Evolutionary conservation across 2,113 vertebrate species (phyloP).

Genomic region (Protomyctophum bolini): DNA sequence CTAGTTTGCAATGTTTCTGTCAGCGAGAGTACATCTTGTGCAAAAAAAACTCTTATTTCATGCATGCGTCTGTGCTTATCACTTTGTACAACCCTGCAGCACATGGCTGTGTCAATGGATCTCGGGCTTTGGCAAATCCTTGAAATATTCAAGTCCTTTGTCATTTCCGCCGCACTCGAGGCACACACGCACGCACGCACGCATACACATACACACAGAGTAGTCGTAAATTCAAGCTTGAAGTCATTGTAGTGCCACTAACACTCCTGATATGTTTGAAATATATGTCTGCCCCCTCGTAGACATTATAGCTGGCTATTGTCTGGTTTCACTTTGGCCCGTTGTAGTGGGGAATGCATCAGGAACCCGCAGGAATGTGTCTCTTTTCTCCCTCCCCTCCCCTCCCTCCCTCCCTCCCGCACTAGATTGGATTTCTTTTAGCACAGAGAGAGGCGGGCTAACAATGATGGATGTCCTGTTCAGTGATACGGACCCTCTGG

Average conservation of each 20-base stretch:
- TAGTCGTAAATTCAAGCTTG: conserved; percentile 8
- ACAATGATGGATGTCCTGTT: conserved; percentile 69
- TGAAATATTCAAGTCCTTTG: conserved; percentile 39
- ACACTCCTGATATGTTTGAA: background rate
- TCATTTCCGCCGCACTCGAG: conserved; percentile 13
- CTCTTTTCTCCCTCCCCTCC: conserved; percentile 24
- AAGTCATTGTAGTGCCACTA: background rate
- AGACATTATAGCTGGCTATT: background rate
- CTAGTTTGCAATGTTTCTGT: background rate
- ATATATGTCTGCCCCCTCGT: background rate
- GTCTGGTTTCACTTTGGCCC: background rate
- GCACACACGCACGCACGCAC: too few relatives aligned
- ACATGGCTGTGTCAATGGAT: background rate
- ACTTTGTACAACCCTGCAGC: conserved; percentile 25
- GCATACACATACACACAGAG: background rate
- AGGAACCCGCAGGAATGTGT: conserved; percentile 40
- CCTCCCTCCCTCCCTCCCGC: background rate
- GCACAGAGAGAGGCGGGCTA: conserved; percentile 49
- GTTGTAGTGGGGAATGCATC: conserved; percentile 1
- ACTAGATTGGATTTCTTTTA: conserved; percentile 61
- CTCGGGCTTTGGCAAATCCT: conserved; percentile 3
- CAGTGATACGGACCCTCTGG: conserved; percentile 11
- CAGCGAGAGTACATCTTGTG: too few relatives aligned
- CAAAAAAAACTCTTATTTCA: conserved; percentile 5
- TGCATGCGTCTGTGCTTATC: conserved; percentile 1